Conservation (phyloP, 1,140 invertebrate genomes). For the Aphidius gifuensis region DNA sequence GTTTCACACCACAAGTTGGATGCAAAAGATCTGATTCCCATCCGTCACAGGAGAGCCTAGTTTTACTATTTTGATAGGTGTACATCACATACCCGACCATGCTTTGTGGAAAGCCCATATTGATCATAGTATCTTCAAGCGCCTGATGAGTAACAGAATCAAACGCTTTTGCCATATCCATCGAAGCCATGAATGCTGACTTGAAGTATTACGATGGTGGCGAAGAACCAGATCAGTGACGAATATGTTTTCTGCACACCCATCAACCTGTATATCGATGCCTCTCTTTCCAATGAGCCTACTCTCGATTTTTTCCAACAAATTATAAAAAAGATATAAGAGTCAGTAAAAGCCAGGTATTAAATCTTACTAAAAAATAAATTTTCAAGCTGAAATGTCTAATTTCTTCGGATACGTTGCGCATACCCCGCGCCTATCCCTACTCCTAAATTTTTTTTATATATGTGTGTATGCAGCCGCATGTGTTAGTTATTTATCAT, state of each 20-base stretch:
- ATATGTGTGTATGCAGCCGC: too few relatives aligned
- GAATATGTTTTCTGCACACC: slow-evolving; percentile 27
- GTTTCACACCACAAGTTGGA: slow-evolving; percentile 11
- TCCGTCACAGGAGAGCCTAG: not conserved
- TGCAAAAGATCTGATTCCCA: slow-evolving; percentile 1
- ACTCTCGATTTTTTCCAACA: too few relatives aligned
- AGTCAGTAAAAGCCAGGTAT: too few relatives aligned
- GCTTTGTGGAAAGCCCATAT: not conserved
- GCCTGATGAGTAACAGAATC: slow-evolving; percentile 16
- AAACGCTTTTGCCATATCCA: slow-evolving; percentile 25
- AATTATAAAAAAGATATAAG: too few relatives aligned
- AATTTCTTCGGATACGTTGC: too few relatives aligned
- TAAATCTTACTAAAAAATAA: too few relatives aligned
- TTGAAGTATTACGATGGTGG: slow-evolving; percentile 12
- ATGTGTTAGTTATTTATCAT: too few relatives aligned
- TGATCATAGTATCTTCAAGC: not conserved
- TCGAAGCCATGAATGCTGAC: slow-evolving; percentile 11
- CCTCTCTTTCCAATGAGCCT: too few relatives aligned
- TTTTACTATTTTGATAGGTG: not conserved
- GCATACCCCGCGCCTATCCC: too few relatives aligned
- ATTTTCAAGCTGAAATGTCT: too few relatives aligned
- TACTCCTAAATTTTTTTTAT: too few relatives aligned
- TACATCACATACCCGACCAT: not conserved
- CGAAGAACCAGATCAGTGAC: slow-evolving; percentile 22
- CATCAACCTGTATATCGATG: slow-evolving; percentile 27